Base-by-base conservation (phyloP, 2,888 invertebrate genomes). In the Apocheima hispidaria region DNA sequence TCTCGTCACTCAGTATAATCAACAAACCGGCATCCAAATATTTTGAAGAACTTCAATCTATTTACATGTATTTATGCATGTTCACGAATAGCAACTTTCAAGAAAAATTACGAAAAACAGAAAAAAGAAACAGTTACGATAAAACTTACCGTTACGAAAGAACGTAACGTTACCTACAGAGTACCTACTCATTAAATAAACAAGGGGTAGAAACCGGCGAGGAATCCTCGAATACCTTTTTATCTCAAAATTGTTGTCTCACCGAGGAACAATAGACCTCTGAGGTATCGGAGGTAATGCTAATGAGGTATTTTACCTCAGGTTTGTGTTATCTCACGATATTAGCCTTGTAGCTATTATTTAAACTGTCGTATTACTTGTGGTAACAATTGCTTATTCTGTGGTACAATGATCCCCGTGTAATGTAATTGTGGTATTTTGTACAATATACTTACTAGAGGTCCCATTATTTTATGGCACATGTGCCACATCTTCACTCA, bases 171-270 rank as follows among this genome's bases (percentile, higher is more conserved):
- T n/a, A n/a, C n/a, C n/a, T n/a, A n/a, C n/a, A n/a, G n/a, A n/a
- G 4, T 44, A 14, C 43, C 26, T 14, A 12, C 26, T 26, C 43
- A 20, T 43, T 35, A 21, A 14, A 49, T 48, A 49, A 49, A 43
- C 43, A 57, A 33, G 35, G 36, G 14, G 12, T n/a, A 30, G 21
- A 40, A 33, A 9, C 20, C 14, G 7, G 33, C 18, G 10, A 36
- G n/a, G 16, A 57, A 14, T 18, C 2, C 51, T 40, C 33, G 26
- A 30, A 33, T 43, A 49, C 38, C 12, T 28, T 53, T 46, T 48
- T 49, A 60, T 54, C 49, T 53, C 14, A 4, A 20, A 33, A 40
- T 10, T 54, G 60, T 49, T 53, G 16, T 49, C 60, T 60, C 54
- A 41, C 36, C 41, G 43, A 41, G 21, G 18, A 51, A 50, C 52